Conservation (phyloP, 1,140 invertebrate genomes). For the Campodea augens region DNA sequence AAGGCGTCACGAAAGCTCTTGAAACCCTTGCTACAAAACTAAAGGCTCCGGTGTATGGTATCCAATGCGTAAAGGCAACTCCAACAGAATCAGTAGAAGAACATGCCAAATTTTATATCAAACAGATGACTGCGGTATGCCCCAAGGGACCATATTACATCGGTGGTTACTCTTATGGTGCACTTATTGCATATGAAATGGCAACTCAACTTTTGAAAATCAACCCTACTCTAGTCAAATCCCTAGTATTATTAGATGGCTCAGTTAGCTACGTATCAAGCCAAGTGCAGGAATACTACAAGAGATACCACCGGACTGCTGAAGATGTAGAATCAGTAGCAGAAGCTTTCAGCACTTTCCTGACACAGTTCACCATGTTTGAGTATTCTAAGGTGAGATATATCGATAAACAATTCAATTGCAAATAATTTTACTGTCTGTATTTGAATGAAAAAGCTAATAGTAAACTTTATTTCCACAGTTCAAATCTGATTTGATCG, state of each 20-base stretch:
- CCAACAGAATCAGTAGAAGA: constrained; percentile 27
- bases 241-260: constrained; percentile 69
- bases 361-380: constrained; percentile 55
- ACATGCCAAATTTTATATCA: constrained; percentile 29
- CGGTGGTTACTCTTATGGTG: constrained; percentile 86
- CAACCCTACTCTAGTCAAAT: constrained; percentile 32
- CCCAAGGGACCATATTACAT: constrained; percentile 64
- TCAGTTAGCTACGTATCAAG: constrained; percentile 72
- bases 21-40: constrained; percentile 22
- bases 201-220: constrained; percentile 52
- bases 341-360: constrained; percentile 59
- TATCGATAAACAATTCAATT: constrained; percentile 10
- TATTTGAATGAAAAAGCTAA: constrained; percentile 10
- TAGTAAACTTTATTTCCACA: constrained; percentile 17
- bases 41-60: constrained; percentile 30
- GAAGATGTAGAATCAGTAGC: constrained; percentile 34
- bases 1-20: constrained; percentile 28
- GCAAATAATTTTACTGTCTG: constrained; percentile 2
- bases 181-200: constrained; percentile 84
- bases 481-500: constrained; percentile 34
- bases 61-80: constrained; percentile 30
- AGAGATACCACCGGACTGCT: constrained; percentile 13
- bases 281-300: constrained; percentile 42
- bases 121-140: constrained; percentile 54
- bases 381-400: constrained; percentile 42